Conservation (phyloP, 2,113 vertebrate genomes). For the Scartelaos histophorus region DNA sequence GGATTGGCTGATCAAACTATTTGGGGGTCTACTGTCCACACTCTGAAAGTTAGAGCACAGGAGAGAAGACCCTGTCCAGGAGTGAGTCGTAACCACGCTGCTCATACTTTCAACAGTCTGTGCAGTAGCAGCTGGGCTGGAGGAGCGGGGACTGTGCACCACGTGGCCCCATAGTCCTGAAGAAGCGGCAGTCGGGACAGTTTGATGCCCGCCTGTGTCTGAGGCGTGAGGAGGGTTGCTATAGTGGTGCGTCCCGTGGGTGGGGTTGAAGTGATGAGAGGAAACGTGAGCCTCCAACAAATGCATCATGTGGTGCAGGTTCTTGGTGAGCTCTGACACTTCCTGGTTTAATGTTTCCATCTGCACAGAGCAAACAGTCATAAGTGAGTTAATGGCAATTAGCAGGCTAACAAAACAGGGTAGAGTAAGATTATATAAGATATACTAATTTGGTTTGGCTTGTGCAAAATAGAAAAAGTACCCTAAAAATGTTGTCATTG, state of each 20-base stretch:
- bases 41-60: slow-evolving; percentile 42
- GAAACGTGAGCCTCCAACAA: slow-evolving; percentile 82
- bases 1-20: slow-evolving; percentile 66
- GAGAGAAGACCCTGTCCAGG: slow-evolving; percentile 34
- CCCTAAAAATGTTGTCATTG: not conserved
- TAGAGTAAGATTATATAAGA: not conserved
- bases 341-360: slow-evolving; percentile 87
- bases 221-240: slow-evolving; percentile 29
- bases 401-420: not conserved
- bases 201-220: slow-evolving; percentile 10
- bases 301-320: slow-evolving; percentile 86
- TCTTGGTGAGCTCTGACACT: slow-evolving; percentile 86
- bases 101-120: slow-evolving; percentile 34
- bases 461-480: not conserved
- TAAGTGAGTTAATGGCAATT: not conserved
- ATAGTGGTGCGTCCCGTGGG: slow-evolving; percentile 48
- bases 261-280: slow-evolving; percentile 59
- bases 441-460: not conserved
- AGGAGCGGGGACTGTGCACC: slow-evolving; percentile 35
- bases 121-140: slow-evolving; percentile 38
- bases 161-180: slow-evolving; percentile 52
- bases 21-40: slow-evolving; percentile 33
- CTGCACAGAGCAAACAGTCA: slow-evolving; percentile 63
- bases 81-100: slow-evolving; percentile 30
- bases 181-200: slow-evolving; percentile 5